Evolutionary conservation across 2,888 invertebrate genomes (phyloP).

Genomic region (Didymodactylos carnosus): DNA sequence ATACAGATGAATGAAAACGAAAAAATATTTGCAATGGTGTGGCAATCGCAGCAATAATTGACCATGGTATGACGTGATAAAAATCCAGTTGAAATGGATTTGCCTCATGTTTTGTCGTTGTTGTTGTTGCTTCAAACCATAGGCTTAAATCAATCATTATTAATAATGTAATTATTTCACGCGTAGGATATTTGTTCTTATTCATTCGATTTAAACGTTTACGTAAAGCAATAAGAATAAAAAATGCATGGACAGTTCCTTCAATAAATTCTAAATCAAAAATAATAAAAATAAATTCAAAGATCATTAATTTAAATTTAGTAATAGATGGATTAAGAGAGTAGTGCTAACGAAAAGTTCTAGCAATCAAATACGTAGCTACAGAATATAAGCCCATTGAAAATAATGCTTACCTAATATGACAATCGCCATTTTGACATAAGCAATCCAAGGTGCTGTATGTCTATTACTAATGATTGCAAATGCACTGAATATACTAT

Average conservation of each 20-base stretch:
- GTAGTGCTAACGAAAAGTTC: too few species aligned
- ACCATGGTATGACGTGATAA: constrained; percentile 12
- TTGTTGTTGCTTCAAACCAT: constrained; percentile 11
- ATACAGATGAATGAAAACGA: constrained; percentile 13
- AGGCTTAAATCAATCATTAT: constrained; percentile 11
- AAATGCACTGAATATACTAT: neutral
- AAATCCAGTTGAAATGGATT: constrained; percentile 8
- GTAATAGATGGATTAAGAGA: too few species aligned
- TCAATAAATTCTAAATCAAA: neutral
- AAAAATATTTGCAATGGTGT: constrained; percentile 12
- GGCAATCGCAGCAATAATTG: constrained; percentile 4
- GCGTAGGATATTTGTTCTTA: constrained; percentile 4
- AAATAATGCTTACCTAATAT: neutral
- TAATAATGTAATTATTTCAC: constrained; percentile 1
- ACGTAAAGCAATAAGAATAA: neutral
- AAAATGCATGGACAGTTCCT: neutral
- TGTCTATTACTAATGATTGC: neutral
- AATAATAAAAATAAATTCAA: neutral
- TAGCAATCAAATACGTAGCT: too few species aligned
- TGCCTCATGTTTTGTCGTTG: constrained; percentile 6
- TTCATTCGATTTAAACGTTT: neutral
- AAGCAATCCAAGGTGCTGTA: neutral
- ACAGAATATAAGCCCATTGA: neutral
- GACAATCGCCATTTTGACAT: neutral
- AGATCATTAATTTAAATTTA: too few species aligned